A percentile compares a stretch with the other conserved stretches of the same genome.
These are phyloP conservation scores for Sebastes matsubarae DNA, from an alignment of 2,797 vertebrate species.

Conservation along the genomic window DNA sequence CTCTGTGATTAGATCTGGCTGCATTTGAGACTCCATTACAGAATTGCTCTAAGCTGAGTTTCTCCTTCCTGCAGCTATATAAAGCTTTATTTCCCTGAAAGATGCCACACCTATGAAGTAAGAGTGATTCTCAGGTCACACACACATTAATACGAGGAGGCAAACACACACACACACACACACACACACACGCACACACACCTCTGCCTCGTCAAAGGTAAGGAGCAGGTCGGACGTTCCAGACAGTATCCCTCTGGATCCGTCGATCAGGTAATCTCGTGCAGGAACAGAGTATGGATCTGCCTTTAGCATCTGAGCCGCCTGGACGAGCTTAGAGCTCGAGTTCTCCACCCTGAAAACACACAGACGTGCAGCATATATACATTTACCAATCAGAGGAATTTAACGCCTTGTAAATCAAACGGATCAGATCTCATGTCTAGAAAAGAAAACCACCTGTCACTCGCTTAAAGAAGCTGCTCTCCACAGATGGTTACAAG, in stretches of 20 bases:
- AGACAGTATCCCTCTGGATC: slow-evolving; percentile 97
- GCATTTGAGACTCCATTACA: slow-evolving; percentile 66
- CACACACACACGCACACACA: slow-evolving; percentile 58
- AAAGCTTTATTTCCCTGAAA: slow-evolving; percentile 71
- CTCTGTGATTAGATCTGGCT: slow-evolving; percentile 73
- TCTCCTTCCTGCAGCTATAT: slow-evolving; percentile 64
- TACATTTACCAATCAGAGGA: not conserved
- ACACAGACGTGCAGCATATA: slow-evolving; percentile 21
- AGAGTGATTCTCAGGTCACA: slow-evolving; percentile 35
- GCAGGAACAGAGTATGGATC: slow-evolving; percentile 98
- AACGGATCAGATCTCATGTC: slow-evolving; percentile 5
- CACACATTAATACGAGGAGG: not conserved
- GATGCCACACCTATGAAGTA: slow-evolving; percentile 48
- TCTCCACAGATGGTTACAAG: not conserved
- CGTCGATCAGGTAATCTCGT: slow-evolving; percentile 97
- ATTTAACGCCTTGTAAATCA: slow-evolving; percentile 18
- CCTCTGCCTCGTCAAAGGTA: slow-evolving; percentile 98
- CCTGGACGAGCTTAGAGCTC: slow-evolving; percentile 93
- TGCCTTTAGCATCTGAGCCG: slow-evolving; percentile 95
- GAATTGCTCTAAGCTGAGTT: slow-evolving; percentile 56
- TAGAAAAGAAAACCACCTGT: not conserved
- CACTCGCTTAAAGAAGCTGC: not conserved
- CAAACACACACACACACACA: slow-evolving; percentile 17
- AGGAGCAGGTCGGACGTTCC: slow-evolving; percentile 97
- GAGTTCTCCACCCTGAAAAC: slow-evolving; percentile 94